Evolutionary conservation across 2,888 invertebrate species (phyloP), one percentile per base, ranked within the genome.

Genomic region (Meandrusa payeni): DNA sequence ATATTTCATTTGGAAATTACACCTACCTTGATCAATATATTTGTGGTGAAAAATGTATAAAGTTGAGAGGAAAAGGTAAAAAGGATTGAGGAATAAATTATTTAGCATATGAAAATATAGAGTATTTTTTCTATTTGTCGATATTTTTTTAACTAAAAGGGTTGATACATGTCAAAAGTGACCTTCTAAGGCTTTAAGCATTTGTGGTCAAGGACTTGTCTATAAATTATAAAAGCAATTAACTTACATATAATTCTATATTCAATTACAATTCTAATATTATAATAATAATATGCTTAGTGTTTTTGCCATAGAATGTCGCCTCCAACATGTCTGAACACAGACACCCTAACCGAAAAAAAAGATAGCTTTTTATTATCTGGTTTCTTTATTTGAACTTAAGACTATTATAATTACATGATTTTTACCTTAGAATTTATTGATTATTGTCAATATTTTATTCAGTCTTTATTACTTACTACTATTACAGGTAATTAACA

Each of bases 261-360:
- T n/a, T n/a, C n/a, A n/a, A n/a, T n/a, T n/a, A n/a, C n/a, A n/a
- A n/a, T n/a, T n/a, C n/a, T n/a, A n/a, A n/a, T n/a, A n/a, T n/a
- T n/a, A n/a, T n/a, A n/a, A n/a, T n/a, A n/a, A n/a, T n/a, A n/a
- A n/a, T n/a, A n/a, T n/a, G 7, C 5, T 15, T 28, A 7, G 3
- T 26, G 9, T 15, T 24, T 47, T 48, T 49, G 68, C 73, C 57
- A 59, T 51, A 69, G 68, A 86, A 85, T 72, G 52, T 83, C 80
- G 50, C 81, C 86, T 86, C 86, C 85, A 69, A 61, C 61, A 83
- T 75, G 86, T 80, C 75, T 85, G 75, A 87, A 87, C 86, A 85
- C 87, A 79, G 58, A 69, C 63, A 68, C 79, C 86, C 83, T 83
- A 81, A 23, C 75, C 65, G 76, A 81, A 83, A 81, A 75, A 79